Evolutionary conservation across 1,140 invertebrate genomes (phyloP), one percentile per base, ranked within the genome.

Genomic region (Copidosoma floridanum): DNA sequence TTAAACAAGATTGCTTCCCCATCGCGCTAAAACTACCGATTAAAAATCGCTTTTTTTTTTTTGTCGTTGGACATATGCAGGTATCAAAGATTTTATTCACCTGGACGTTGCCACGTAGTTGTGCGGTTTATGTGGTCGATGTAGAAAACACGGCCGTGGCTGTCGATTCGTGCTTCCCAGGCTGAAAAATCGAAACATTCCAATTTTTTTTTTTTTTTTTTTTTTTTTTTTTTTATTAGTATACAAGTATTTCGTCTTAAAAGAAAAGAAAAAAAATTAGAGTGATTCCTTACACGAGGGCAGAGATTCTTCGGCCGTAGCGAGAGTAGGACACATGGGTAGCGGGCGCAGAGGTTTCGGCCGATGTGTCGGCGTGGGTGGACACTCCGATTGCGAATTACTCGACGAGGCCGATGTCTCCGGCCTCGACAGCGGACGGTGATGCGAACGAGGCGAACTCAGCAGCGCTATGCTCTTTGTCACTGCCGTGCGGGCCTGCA

Each of bases 91-190:
- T n/a, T n/a, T n/a, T 7, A 40, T 12, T 50, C 18, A 57, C 60
- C 85, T 0, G 94, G 94, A 43, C 92, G 80, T 67, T 92, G 90
- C 94, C 94, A 97, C 16, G 93, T 95, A 4, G 94, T 97, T 12
- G 90, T 94, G n/a, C 92, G 82, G 67, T 92, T 94, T 1, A 92
- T 83, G 71, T 97, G 94, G 79, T 96, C 93, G 38, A 97, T 94
- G 71, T 95, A 96, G 74, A 97, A 95, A 50, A 95, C 89, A 41
- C 93, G 82, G 0, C 94, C 94, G 70, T 95, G 92, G 67, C 90
- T 92, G 72, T 97, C 94, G 78, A 95, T 93, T 48, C 94, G 84
- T 1, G 94, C 93, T 82, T 97, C 94, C 93, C 93, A 96, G 20
- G 89, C 89, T 85, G 29, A 84, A 85, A 64, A 62, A 66, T 6